A percentile compares a stretch with the other conserved stretches of the same genome.
These are phyloP conservation scores for Scaptomyza flava DNA, from an alignment of 2,888 invertebrate genomes.

Conservation along the genomic window DNA sequence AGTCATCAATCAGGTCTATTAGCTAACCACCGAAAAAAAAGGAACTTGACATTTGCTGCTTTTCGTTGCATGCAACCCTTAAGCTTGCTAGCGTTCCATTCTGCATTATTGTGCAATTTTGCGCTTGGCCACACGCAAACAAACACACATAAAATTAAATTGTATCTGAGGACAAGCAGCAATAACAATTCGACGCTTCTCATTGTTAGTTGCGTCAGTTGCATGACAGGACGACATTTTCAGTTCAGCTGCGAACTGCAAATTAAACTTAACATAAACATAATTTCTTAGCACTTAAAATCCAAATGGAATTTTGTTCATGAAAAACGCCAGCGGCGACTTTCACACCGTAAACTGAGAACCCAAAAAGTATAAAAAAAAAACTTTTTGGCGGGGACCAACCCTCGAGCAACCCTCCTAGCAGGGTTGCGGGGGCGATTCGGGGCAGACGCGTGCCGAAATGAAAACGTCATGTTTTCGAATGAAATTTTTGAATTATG, in stretches of 20 bases:
- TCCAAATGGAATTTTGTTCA: conserved; percentile 69
- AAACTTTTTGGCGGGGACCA: conserved; percentile 32
- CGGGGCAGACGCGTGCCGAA: conserved; percentile 64
- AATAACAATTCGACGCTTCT: conserved; percentile 51
- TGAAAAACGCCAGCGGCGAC: conserved; percentile 56
- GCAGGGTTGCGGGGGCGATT: neutral
- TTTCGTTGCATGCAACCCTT: conserved; percentile 46
- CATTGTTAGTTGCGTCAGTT: conserved; percentile 33
- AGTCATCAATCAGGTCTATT: conserved; percentile 73
- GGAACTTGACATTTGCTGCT: conserved; percentile 35
- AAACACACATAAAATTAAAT: conserved; percentile 4
- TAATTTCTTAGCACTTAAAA: conserved; percentile 73
- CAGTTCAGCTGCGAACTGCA: conserved; percentile 42
- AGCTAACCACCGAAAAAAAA: conserved; percentile 49
- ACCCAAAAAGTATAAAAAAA: conserved; percentile 1
- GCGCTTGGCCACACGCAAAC: conserved; percentile 50
- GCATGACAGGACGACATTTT: conserved; percentile 63
- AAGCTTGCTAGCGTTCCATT: conserved; percentile 16
- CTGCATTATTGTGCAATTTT: conserved; percentile 68
- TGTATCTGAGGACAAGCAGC: conserved; percentile 22
- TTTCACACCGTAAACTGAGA: conserved; percentile 63
- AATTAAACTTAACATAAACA: conserved; percentile 74
- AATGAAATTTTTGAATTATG: conserved; percentile 81
- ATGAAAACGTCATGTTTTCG: conserved; percentile 78
- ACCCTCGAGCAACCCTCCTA: conserved; percentile 37